These are phyloP conservation scores for Drosophila nebulosa DNA, from an alignment of 1,140 invertebrate species.

Conservation along the genomic window DNA sequence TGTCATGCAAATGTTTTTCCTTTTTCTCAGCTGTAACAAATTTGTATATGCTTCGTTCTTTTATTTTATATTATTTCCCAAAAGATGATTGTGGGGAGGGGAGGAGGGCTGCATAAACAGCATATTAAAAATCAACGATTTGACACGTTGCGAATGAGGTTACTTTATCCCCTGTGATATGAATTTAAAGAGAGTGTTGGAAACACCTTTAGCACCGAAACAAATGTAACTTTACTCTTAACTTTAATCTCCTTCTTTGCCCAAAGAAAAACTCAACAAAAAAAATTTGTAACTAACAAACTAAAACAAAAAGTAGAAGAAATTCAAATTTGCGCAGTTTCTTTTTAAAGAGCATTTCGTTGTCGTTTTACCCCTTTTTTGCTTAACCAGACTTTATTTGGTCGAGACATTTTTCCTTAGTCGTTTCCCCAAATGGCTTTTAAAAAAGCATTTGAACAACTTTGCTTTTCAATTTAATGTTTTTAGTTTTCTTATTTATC, in stretches of 20 bases:
- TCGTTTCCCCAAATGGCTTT: slow-evolving; percentile 13
- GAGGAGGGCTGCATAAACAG: neutral
- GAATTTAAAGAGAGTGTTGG: too few relatives aligned
- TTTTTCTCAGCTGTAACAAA: slow-evolving; percentile 44
- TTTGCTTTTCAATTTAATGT: slow-evolving; percentile 17
- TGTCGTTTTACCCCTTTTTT: neutral
- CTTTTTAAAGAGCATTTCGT: neutral
- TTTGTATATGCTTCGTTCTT: slow-evolving; percentile 32
- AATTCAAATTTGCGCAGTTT: too few relatives aligned
- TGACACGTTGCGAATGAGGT: neutral
- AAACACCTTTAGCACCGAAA: too few relatives aligned
- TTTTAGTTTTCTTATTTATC: slow-evolving; percentile 1
- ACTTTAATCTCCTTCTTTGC: too few relatives aligned
- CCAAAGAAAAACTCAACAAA: too few relatives aligned
- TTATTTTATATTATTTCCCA: slow-evolving; percentile 31
- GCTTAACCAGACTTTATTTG: neutral
- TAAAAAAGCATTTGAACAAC: slow-evolving; percentile 15
- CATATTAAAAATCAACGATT: slow-evolving; percentile 5
- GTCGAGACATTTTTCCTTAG: neutral
- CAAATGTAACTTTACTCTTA: too few relatives aligned
- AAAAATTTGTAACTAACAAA: too few relatives aligned
- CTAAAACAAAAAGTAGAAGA: too few relatives aligned
- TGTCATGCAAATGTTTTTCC: slow-evolving; percentile 54
- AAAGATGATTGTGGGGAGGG: neutral
- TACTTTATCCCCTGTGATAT: neutral